A percentile compares a stretch with the other conserved stretches of the same genome.
Conservation (phyloP, 2,797 vertebrate species). For the Halcyon smyrnensis region DNA sequence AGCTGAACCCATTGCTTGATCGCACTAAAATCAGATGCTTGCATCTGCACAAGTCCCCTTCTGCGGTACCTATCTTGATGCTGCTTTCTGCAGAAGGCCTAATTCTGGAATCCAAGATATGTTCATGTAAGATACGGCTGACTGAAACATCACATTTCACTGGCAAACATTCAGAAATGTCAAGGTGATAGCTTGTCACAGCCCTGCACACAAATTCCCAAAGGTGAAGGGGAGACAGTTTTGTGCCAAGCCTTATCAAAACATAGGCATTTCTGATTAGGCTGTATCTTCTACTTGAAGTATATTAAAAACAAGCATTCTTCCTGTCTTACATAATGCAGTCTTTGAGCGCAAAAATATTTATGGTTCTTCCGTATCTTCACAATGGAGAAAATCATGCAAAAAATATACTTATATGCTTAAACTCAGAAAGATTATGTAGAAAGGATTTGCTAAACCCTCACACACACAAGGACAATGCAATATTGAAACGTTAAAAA, state of each 20-base stretch:
- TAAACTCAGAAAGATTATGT: not conserved
- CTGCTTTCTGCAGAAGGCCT: not conserved
- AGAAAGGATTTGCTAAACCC: not conserved
- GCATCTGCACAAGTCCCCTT: not conserved
- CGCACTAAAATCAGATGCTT: not conserved
- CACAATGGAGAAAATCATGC: not conserved
- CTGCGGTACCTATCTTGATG: accelerated
- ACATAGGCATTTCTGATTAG: not conserved
- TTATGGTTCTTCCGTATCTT: not conserved
- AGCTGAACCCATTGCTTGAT: not conserved
- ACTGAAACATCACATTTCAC: not conserved
- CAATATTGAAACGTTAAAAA: not conserved
- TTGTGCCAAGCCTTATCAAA: not conserved
- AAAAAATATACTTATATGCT: not conserved
- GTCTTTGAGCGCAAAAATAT: not conserved
- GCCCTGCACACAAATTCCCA: not conserved
- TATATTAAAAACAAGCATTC: not conserved
- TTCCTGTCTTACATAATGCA: accelerated
- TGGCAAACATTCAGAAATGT: not conserved
- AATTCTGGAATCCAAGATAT: not conserved
- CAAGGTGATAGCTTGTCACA: not conserved
- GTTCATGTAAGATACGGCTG: not conserved
- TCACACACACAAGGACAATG: accelerated
- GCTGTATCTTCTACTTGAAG: not conserved
- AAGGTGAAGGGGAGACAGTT: not conserved